Conservation (phyloP, 2,888 invertebrate species). For the Caenorhabditis panamensis region DNA sequence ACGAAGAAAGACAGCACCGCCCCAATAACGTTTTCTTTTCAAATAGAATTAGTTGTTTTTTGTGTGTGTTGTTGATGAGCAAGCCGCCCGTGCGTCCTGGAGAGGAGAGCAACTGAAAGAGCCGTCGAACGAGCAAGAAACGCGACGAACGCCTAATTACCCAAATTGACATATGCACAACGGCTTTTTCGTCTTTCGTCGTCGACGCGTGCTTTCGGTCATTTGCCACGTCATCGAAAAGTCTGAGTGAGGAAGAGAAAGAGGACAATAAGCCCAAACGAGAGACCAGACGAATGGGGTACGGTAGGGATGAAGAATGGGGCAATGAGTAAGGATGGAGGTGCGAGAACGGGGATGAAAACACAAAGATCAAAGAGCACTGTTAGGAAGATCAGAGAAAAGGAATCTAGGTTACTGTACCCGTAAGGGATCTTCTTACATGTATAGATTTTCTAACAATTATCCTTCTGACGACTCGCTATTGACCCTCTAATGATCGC, state of each 20-base stretch:
- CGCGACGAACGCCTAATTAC: constrained; percentile 54
- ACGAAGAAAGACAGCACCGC: not conserved
- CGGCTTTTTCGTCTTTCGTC: constrained; percentile 14
- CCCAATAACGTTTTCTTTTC: constrained; percentile 36
- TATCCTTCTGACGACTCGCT: too few species aligned
- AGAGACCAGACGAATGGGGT: not conserved
- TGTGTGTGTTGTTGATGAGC: constrained; percentile 28
- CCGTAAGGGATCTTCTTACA: too few species aligned
- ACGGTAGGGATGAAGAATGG: not conserved
- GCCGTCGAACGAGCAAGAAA: constrained; percentile 38
- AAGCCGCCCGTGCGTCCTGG: not conserved
- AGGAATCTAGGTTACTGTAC: too few species aligned
- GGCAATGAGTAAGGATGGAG: not conserved
- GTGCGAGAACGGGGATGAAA: too few species aligned
- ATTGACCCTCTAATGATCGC: too few species aligned
- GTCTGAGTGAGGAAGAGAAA: not conserved
- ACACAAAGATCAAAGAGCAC: not conserved
- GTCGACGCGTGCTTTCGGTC: constrained; percentile 12
- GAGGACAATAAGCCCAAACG: not conserved
- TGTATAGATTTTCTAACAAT: too few species aligned
- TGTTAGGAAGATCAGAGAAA: too few species aligned
- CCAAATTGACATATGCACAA: constrained; percentile 53
- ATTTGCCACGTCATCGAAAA: constrained; percentile 28
- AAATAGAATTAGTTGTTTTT: constrained; percentile 51
- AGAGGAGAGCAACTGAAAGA: constrained; percentile 16